Percentiles rank a stretch among this genome's conserved stretches.
phyloP scores from a whole-genome alignment of 2,888 invertebrate genomes.

The Drosophila sordidapex region DNA sequence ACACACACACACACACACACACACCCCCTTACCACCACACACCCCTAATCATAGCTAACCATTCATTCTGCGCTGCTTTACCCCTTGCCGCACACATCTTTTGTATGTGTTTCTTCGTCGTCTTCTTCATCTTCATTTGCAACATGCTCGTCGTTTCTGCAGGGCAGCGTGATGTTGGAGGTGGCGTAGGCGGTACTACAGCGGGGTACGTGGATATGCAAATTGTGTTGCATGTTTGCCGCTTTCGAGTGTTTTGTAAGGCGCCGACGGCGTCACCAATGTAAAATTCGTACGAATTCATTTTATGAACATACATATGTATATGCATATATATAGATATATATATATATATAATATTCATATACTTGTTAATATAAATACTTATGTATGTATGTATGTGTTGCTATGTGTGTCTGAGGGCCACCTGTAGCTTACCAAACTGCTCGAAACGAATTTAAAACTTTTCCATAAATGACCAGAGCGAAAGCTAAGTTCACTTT shows the following conservation, averaged over 20 bases:
- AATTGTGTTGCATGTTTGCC: conserved; percentile 61
- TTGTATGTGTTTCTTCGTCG: background rate
- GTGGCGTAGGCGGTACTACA: background rate
- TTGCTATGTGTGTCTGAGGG: conserved; percentile 10
- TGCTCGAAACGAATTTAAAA: conserved; percentile 31
- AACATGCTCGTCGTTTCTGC: conserved; percentile 36
- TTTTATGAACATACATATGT: conserved; percentile 3
- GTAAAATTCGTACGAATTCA: conserved; percentile 43
- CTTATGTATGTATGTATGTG: conserved; percentile 3
- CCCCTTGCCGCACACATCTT: background rate
- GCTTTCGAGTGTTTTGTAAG: conserved; percentile 60
- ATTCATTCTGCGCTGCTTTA: background rate
- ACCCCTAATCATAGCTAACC: background rate
- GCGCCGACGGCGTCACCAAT: conserved; percentile 53
- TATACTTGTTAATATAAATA: background rate
- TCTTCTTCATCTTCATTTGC: conserved; percentile 6
- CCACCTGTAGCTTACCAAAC: conserved; percentile 49
- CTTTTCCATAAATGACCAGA: conserved; percentile 36
- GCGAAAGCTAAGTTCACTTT: conserved; percentile 42
- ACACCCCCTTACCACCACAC: no score
- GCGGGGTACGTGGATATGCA: conserved; percentile 45
- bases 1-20: background rate
- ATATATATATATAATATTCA: background rate
- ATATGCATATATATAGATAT: background rate
- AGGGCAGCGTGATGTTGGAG: background rate